Conservation (phyloP, 1,140 invertebrate species). For the Temnothorax nylanderi region DNA sequence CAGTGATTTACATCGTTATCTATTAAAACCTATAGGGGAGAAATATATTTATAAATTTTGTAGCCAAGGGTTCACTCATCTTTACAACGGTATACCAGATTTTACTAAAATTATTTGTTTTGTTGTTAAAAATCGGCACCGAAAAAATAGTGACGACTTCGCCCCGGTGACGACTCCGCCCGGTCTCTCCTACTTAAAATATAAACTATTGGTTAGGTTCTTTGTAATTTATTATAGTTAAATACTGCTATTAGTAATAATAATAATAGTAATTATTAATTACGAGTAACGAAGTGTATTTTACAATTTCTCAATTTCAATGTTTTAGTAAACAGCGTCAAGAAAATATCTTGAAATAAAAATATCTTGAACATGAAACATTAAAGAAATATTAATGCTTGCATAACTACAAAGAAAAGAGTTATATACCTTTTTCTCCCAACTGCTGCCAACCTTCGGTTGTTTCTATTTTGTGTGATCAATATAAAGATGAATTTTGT, state of each 20-base stretch:
- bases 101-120: too few species aligned
- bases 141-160: too few species aligned
- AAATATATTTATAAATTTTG: too few species aligned
- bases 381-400: not conserved
- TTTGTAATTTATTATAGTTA: not conserved
- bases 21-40: conserved; percentile 22
- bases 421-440: not conserved
- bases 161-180: too few species aligned
- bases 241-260: conserved; percentile 7
- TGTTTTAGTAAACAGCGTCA: not conserved
- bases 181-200: too few species aligned
- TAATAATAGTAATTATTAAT: not conserved
- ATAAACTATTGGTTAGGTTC: not conserved
- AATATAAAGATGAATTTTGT: not conserved
- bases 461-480: not conserved
- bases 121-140: too few species aligned
- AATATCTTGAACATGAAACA: not conserved
- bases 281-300: not conserved
- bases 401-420: not conserved
- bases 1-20: not conserved
- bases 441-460: too few species aligned
- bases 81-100: too few species aligned
- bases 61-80: too few species aligned
- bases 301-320: not conserved
- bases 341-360: not conserved